Base-by-base conservation (phyloP, 2,888 invertebrate species). In the Ennomos erosarius region DNA sequence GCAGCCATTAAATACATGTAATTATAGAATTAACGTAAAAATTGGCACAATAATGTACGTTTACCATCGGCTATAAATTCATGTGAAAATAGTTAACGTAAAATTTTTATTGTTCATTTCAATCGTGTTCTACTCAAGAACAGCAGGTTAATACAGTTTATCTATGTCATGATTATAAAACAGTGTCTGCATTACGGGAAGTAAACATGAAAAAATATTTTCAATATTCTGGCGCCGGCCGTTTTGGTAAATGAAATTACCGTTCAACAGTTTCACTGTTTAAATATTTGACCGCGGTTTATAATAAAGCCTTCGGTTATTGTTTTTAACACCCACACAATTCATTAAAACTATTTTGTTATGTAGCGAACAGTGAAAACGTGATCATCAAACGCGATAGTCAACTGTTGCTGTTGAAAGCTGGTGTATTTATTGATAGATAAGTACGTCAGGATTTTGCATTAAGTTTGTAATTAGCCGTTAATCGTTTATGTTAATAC, bases 101-200 rank as follows among this genome's bases (percentile, higher is more conserved):
- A 39, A 35, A 1, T 51, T 55, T 60, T 60, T 55, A 60, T 51
- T 60, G 43, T 60, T 50, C 59, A 55, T 59, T 60, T 47, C 55
- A 51, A 55, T 60, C 43, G 38, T 38, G 54, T 44, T 53, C 45
- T 50, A 54, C 59, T 59, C 59, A 47, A 60, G 47, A 59, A 47
- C 46, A 55, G 52, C 55, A 60, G 39, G 59, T 45, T 60, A 55
- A 60, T 60, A 35, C 51, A 43, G 51, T 60, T 55, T 55, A 55
- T 59, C 59, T 60, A 60, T 55, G 55, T 60, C 59, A 52, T 55
- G 55, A 60, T 55, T 55, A 60, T 60, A 60, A 55, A 60, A 60
- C 55, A 2, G 47, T 37, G 55, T 51, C 44, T 48, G 49, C 51
- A 52, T 55, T 55, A 60, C 51, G 43, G 55, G 51, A 48, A 51